Percentiles rank a stretch among this genome's conserved stretches.
These are phyloP conservation scores for Samia ricini DNA, from an alignment of 1,140 invertebrate genomes.

Conservation along the genomic window DNA sequence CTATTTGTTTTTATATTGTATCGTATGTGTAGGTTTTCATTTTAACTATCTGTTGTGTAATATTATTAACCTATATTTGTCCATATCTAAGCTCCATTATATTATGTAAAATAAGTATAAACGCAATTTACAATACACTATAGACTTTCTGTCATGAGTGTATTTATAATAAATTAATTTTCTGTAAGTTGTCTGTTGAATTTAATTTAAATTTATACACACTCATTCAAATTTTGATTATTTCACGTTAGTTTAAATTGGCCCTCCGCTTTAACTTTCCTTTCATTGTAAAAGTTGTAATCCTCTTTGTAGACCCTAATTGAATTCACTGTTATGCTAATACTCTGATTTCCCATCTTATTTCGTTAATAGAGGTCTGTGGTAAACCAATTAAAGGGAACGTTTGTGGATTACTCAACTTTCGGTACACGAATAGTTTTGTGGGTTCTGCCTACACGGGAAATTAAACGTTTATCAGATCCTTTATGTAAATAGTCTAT, in stretches of 20 bases:
- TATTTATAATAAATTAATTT: conserved; percentile 8
- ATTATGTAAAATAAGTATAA: too few species aligned
- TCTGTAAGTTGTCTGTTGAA: conserved; percentile 24
- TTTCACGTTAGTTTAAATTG: conserved; percentile 67
- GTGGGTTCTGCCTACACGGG: conserved; percentile 40
- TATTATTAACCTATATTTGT: too few species aligned
- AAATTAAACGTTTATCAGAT: conserved; percentile 53
- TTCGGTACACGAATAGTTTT: conserved; percentile 58
- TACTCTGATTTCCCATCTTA: conserved; percentile 77
- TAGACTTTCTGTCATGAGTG: background rate
- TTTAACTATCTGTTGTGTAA: background rate
- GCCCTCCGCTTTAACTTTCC: conserved; percentile 67
- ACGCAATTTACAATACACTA: too few species aligned
- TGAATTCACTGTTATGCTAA: conserved; percentile 77
- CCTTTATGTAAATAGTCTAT: conserved; percentile 37
- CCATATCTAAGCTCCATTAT: too few species aligned
- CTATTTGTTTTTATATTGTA: conserved; percentile 15
- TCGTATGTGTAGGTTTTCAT: background rate
- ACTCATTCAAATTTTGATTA: conserved; percentile 71
- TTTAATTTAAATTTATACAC: conserved; percentile 62
- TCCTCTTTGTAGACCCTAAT: conserved; percentile 75
- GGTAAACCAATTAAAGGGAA: conserved; percentile 75
- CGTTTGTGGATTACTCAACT: conserved; percentile 71
- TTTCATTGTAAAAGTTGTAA: conserved; percentile 76
- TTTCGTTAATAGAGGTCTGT: conserved; percentile 76